Evolutionary conservation across 2,888 invertebrate genomes (phyloP), one percentile per base, ranked within the genome.

Genomic region (Dione juno): DNA sequence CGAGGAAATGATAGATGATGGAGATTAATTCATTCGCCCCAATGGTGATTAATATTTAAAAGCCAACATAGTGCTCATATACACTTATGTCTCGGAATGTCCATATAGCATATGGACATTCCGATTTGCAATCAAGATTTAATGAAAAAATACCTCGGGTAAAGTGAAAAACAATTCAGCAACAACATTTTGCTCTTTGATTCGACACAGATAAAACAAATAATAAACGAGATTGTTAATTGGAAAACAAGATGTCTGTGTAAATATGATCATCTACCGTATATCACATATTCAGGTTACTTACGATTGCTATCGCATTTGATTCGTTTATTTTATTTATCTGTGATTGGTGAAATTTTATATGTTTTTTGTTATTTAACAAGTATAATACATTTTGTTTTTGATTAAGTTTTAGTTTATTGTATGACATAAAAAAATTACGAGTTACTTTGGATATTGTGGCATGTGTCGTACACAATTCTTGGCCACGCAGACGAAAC

Each of bases 211-310:
- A 52, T 66, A 68, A 68, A 72, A 52, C 66, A 72, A 70, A 68
- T 68, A 68, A 74, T 72, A 72, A 72, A 72, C 74, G 66, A 64
- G 40, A 63, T 70, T 53, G 66, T 69, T 65, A 72, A 74, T 74
- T 67, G 65, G 68, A 70, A 61, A 68, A 71, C 64, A 66, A 65
- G 66, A 69, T 68, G 70, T 72, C 63, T 48, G 68, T 71, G 57
- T 53, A 71, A 73, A 73, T 69, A 65, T 64, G 69, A 65, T 58
- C 59, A 65, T 70, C 65, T 67, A 52, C 45, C 53, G 53, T 50
- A 50, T 67, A 52, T 64, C 67, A 67, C 48, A 58, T 63, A 50
- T 63, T 41, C 67, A 43, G 63, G 64, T 65, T 71, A 52, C 43
- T 64, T 67, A 64, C 66, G 57, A 71, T 52, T 71, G 48, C 53